Base-by-base conservation (phyloP, 1,140 invertebrate species). In the Drosophila kepulauana region DNA sequence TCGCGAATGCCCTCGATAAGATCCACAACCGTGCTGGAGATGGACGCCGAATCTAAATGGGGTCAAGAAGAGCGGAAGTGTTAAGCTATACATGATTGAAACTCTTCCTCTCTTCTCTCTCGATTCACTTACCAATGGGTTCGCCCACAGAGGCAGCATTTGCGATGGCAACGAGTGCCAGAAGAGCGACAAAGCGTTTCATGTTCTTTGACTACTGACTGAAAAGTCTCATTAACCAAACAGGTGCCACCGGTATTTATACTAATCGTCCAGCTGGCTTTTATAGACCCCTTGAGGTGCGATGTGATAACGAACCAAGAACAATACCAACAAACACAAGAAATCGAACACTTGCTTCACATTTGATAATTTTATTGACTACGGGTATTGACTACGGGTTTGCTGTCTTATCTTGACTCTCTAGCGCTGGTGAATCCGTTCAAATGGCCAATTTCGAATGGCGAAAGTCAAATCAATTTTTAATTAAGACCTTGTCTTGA, bases 151-250 rank as follows among this genome's bases (percentile, higher is more conserved):
- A 25, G 1, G 67, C 82, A 52, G 88, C 88, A 64, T 84, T 69
- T 58, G 78, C 85, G 13, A 75, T 63, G 73, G 78, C 88, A 63
- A 91, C 85, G 62, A 92, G 28, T 49, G 91, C 91, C 76, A 92
- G 64, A 5, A 92, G 35, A 70, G 75, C 68, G 45, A 92, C 66
- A 49, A 79, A 75, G 46, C 57, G 59, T 66, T 87, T 82, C 82
- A 87, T 87, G 57, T 61, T 82, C 63, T 67, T 79, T 79, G 72
- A 57, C 69, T 68, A 45, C 45, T 75, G 76, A 77, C 74, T 81
- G 74, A 38, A 58, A 52, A 70, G 78, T 85, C 79, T 70, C 82
- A 86, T 76, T 72, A 79, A 86, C 79, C 89, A 79, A 43, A 79
- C 81, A 57, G 67, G 43, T 76, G 77, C 66, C 61, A 73, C 75